Evolutionary conservation across 2,113 vertebrate species (phyloP).

Genomic region (Micronycteris hirsuta): DNA sequence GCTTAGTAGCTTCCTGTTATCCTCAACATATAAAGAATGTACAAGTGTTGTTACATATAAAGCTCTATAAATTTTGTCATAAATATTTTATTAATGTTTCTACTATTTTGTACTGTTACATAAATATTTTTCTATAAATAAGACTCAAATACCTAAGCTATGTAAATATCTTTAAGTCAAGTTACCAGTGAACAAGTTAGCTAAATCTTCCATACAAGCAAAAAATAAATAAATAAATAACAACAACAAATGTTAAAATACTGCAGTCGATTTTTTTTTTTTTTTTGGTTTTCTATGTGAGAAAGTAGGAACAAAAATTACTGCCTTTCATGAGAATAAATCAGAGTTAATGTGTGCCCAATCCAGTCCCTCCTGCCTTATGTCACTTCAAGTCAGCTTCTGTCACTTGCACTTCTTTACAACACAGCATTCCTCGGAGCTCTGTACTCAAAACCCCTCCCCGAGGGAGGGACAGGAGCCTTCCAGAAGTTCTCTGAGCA

Average conservation of each 20-base stretch:
- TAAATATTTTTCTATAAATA: not conserved
- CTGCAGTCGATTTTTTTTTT: not conserved
- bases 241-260: not conserved
- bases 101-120: not conserved
- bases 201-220: not conserved
- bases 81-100: not conserved
- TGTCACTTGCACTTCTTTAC: not conserved
- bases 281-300: not conserved
- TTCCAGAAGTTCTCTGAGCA: not conserved
- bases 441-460: not conserved
- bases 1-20: not conserved
- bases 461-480: fast-evolving
- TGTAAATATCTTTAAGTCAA: not conserved
- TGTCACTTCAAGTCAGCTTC: not conserved
- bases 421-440: not conserved
- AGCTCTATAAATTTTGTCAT: not conserved
- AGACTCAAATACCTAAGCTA: not conserved
- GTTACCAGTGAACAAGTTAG: not conserved
- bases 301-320: not conserved
- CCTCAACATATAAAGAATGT: not conserved
- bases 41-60: not conserved
- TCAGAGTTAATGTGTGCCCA: not conserved
- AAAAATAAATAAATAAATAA: no score
- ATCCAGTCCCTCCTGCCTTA: not conserved
- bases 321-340: not conserved